A percentile compares a stretch with the other conserved stretches of the same genome.
Evolutionary conservation across 2,113 vertebrate genomes (phyloP).

Genomic region (Colossoma macropomum): DNA sequence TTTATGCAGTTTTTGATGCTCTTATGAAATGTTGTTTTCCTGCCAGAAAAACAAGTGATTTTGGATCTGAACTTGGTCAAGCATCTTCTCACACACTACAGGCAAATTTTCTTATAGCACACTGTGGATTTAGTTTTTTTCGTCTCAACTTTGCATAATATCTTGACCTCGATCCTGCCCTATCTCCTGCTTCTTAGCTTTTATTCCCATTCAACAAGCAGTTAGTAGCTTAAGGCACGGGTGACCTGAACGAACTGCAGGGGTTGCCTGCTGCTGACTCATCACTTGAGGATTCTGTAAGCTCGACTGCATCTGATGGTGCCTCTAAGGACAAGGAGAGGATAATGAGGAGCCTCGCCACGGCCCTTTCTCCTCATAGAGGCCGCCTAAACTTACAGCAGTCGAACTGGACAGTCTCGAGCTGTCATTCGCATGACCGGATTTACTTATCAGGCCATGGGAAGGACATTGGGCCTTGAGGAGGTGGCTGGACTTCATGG

Average conservation of each 20-base stretch:
- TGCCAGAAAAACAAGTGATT: background rate
- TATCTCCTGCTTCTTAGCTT: background rate
- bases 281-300: background rate
- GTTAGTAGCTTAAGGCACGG: background rate
- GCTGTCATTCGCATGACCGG: background rate
- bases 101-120: background rate
- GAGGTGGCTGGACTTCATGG: background rate
- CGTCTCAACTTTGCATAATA: background rate
- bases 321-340: background rate
- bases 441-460: conserved; percentile 8
- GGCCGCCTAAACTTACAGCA: background rate
- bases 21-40: background rate
- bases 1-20: background rate
- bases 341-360: background rate
- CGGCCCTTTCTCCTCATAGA: background rate
- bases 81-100: background rate
- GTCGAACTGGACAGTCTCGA: background rate
- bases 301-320: background rate
- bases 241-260: background rate
- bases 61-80: background rate
- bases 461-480: background rate
- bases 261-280: background rate
- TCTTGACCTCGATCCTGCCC: background rate
- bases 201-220: background rate
- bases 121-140: background rate